phyloP scores from a whole-genome alignment of 2,888 invertebrate species.

The Acronicta leporina region DNA sequence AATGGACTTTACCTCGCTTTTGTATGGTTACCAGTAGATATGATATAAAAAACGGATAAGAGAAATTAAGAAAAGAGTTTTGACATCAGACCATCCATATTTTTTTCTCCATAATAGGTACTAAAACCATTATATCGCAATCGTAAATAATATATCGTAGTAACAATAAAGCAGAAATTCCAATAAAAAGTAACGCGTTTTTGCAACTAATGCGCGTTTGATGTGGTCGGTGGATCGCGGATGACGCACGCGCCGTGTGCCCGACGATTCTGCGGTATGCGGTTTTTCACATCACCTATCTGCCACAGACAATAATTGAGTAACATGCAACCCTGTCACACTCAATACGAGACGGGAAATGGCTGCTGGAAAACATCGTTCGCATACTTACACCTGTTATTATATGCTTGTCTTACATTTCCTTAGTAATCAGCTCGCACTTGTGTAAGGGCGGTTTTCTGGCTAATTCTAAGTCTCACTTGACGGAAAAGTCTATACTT shows the following conservation, averaged over 20 bases:
- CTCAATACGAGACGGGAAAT: conserved; percentile 57
- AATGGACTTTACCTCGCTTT: neutral
- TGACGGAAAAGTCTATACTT: conserved; percentile 17
- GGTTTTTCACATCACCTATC: conserved; percentile 76
- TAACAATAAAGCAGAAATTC: conserved; percentile 30
- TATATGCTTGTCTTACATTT: conserved; percentile 54
- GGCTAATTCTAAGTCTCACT: conserved; percentile 22
- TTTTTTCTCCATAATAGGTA: conserved; percentile 21
- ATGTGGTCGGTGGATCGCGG: conserved; percentile 54
- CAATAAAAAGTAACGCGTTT: conserved; percentile 23
- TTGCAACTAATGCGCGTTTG: conserved; percentile 57
- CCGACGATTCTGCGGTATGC: conserved; percentile 67
- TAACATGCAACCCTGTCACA: conserved; percentile 57
- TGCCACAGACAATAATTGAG: conserved; percentile 64
- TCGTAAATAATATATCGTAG: conserved; percentile 4
- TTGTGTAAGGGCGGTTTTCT: conserved; percentile 20
- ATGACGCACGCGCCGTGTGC: conserved; percentile 60
- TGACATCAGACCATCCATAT: conserved; percentile 17
- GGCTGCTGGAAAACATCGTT: conserved; percentile 53
- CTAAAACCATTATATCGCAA: conserved; percentile 31
- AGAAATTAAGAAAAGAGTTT: too few relatives aligned
- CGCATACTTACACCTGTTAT: conserved; percentile 59
- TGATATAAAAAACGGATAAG: too few relatives aligned
- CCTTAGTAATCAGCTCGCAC: conserved; percentile 44
- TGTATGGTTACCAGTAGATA: neutral